Base-by-base conservation (phyloP, 2,797 vertebrate species). In the Mastacembelus armatus region DNA sequence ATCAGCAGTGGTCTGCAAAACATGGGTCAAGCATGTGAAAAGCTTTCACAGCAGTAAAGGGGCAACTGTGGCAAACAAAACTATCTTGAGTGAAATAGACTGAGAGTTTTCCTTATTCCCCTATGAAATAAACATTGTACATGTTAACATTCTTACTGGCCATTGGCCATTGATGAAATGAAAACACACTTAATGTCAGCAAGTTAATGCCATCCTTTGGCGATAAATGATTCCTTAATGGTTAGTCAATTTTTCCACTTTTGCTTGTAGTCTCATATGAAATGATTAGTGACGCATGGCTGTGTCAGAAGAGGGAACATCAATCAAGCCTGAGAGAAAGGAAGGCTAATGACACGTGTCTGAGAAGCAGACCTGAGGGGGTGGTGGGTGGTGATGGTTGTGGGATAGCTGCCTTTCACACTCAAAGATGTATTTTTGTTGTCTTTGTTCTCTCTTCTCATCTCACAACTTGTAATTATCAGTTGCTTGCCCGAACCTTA, bases 231-330 rank as follows among this genome's bases (percentile, higher is more conserved):
- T 66, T 85, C 88, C 79, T 88, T 87, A 89, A 90, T 88, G 80
- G 81, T 82, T 82, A 79, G 82, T 89, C 80, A 82, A 83, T 89
- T 84, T 85, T 73, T 77, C 49, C 78, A 81, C 71, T 85, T 87
- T 81, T 84, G 70, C 38, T 18, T 51, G 58, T 67, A 55, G 80
- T 80, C 85, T 85, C 73, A 54, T 84, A 87, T 88, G 76, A 89
- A 89, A 90, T 89, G 86, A 91, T 92, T 89, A 89, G 91, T 80
- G 88, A 88, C 22, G 79, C 88, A 76, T 77, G 87, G 70, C 80
- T 80, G 81, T 84, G 80, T 85, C 55, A 56, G 60, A 69, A 81
- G 81, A 63, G 78, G 80, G 62, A 64, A 61, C 84, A 91, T 92
- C 88, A 88, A 87, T 91, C 87, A 88, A 78, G 81, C 69, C 72